phyloP scores from a whole-genome alignment of 2,113 vertebrate genomes.

The Dryoscopus gambensis region DNA sequence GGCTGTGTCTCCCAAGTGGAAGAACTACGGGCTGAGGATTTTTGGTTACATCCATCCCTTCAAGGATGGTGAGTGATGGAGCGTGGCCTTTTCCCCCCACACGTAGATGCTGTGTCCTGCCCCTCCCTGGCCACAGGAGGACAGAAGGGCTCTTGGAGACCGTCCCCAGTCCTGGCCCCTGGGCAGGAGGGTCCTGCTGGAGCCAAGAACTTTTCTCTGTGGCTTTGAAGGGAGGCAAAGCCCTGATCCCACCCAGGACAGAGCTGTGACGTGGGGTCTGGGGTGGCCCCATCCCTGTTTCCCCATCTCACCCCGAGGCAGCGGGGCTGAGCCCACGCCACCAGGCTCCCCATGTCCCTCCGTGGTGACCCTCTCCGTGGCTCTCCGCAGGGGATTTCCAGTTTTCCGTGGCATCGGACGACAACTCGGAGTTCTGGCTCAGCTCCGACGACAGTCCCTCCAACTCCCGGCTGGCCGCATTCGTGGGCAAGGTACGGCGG shows the following conservation, averaged over 20 bases:
- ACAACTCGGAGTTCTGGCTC: constrained; percentile 98
- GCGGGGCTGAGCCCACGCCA: fast-evolving
- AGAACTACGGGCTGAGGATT: constrained; percentile 94
- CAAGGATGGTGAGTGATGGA: constrained; percentile 83
- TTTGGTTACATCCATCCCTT: constrained; percentile 97
- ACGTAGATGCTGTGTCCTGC: neutral
- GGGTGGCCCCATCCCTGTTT: neutral
- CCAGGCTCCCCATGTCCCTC: neutral
- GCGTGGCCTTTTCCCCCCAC: neutral
- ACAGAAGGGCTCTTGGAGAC: neutral
- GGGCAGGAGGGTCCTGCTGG: neutral
- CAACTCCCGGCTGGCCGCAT: constrained; percentile 84
- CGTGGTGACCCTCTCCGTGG: neutral
- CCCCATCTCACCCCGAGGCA: fast-evolving
- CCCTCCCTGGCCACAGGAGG: fast-evolving
- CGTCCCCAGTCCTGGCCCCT: neutral
- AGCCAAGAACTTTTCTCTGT: neutral
- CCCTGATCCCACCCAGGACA: neutral
- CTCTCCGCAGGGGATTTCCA: constrained; percentile 87
- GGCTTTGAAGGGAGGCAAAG: neutral
- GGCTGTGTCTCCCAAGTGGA: constrained; percentile 97
- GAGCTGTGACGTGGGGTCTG: fast-evolving
- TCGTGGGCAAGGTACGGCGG: constrained; percentile 85
- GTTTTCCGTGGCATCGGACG: constrained; percentile 95
- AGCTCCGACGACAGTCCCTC: constrained; percentile 88